These are phyloP conservation scores for Erebia palarica DNA, from an alignment of 2,888 invertebrate genomes.

Conservation along the genomic window DNA sequence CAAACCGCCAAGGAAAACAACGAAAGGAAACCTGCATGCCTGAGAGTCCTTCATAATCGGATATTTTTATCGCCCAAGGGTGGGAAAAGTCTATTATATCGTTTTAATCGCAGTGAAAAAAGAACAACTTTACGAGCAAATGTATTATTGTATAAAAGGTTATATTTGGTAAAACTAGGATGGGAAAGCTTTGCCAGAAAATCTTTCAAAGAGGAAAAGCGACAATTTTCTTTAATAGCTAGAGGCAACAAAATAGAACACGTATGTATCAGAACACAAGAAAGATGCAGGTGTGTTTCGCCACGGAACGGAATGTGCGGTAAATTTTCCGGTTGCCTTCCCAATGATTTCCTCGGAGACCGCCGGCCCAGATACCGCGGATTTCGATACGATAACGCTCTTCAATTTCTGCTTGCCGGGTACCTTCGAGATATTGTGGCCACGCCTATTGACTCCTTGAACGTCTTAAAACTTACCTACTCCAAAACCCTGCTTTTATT, in stretches of 20 bases:
- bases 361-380: constrained; percentile 79
- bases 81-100: too few relatives aligned
- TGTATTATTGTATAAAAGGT: neutral
- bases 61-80: too few relatives aligned
- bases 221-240: constrained; percentile 37
- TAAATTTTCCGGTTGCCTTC: constrained; percentile 88
- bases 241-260: constrained; percentile 36
- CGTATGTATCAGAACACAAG: constrained; percentile 54
- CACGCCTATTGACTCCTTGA: constrained; percentile 54
- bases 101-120: too few relatives aligned
- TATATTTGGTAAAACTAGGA: neutral
- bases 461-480: neutral
- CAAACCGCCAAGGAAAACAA: too few relatives aligned
- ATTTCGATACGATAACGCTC: constrained; percentile 81
- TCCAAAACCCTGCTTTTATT: neutral
- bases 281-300: constrained; percentile 76
- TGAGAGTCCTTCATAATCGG: too few relatives aligned
- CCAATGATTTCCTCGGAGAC: constrained; percentile 91
- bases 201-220: constrained; percentile 14
- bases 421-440: constrained; percentile 63
- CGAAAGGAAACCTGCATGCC: too few relatives aligned
- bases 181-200: neutral
- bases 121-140: too few relatives aligned
- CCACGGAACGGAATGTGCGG: constrained; percentile 78
- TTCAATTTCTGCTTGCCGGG: constrained; percentile 74